Base-by-base conservation (phyloP, 2,113 vertebrate genomes). In the Myotis brandtii region DNA sequence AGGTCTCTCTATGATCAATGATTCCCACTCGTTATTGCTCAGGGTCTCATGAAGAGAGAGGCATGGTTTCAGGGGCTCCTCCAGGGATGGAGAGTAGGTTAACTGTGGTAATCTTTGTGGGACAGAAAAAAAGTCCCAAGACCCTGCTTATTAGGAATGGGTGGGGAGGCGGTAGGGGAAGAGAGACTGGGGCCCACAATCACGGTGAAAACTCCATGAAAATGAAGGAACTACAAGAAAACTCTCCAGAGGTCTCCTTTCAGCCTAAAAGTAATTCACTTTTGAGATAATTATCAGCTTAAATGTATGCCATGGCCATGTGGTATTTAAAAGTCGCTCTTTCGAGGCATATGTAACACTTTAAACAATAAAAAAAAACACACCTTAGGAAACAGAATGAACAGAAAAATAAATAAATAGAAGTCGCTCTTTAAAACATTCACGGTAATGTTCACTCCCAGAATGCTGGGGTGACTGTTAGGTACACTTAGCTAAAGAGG, bases 241-340 rank as follows among this genome's bases (percentile, higher is more conserved):
- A 27, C 8, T 34, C 80, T 50, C 76, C 1, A 9, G 27, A 10
- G 1, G 6, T 14, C 25, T 64, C 18, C 21, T 72, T 86, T 93
- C 48, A 34, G 3, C 20, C 70, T 59, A 56, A 92, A 95, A 86
- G 73, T 59, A 50, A 92, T 77, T 95, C 73, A 89, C 46, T 37
- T 30, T 69, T 34, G 82, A 94, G 94, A 85, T 73, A 83, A 97
- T 84, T 64, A 92, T 64, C 75, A 84, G n/a, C 14, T 95, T 64
- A 87, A 69, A 83, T 1, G 9, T 85, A 59, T 48, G 43, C 54
- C 70, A 52, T 16, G 10, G 25, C 25, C 30, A 30, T 50, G 34
- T 1, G 13, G 52, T 81, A 89, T 84, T 80, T 92, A 87, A 82
- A 95, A 79, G 50, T 43, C 4, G 1, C 21, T 91, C 34, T 94